Percentiles rank a stretch among this genome's conserved stretches.
Evolutionary conservation across 2,113 vertebrate genomes (phyloP).

Genomic region (Dermatemys mawii): DNA sequence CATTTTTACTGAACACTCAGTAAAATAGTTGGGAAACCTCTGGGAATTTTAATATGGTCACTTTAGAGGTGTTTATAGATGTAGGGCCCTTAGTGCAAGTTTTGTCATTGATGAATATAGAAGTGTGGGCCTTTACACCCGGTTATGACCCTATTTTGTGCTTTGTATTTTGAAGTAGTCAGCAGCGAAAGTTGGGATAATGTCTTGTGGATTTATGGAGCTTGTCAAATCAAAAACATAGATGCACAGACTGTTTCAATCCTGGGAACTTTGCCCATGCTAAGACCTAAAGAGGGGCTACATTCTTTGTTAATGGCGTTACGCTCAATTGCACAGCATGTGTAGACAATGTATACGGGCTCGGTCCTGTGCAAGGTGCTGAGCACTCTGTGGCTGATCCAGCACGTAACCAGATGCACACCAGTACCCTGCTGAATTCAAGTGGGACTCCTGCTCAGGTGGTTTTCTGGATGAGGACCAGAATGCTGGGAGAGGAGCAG

Average conservation of each 20-base stretch:
- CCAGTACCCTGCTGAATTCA: neutral
- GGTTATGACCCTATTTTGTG: neutral
- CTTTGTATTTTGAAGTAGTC: neutral
- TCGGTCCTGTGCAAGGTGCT: neutral
- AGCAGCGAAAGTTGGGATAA: neutral
- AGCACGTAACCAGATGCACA: neutral
- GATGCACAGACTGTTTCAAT: neutral
- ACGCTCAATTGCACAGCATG: neutral
- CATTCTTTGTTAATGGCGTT: neutral
- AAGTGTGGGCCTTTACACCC: neutral
- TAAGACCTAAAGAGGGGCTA: neutral
- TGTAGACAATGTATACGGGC: neutral
- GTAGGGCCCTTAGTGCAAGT: neutral
- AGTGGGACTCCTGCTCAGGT: neutral
- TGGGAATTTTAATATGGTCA: neutral
- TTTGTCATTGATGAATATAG: neutral
- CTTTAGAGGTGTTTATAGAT: neutral
- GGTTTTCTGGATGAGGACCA: neutral
- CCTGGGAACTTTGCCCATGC: neutral
- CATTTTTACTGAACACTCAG: neutral
- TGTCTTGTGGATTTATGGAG: neutral
- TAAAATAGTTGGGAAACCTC: neutral
- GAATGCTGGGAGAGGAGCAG: neutral
- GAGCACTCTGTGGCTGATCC: neutral
- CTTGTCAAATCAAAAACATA: neutral